Evolutionary conservation across 2,888 invertebrate species (phyloP).

Genomic region (Mesorhabditis spiculigera): DNA sequence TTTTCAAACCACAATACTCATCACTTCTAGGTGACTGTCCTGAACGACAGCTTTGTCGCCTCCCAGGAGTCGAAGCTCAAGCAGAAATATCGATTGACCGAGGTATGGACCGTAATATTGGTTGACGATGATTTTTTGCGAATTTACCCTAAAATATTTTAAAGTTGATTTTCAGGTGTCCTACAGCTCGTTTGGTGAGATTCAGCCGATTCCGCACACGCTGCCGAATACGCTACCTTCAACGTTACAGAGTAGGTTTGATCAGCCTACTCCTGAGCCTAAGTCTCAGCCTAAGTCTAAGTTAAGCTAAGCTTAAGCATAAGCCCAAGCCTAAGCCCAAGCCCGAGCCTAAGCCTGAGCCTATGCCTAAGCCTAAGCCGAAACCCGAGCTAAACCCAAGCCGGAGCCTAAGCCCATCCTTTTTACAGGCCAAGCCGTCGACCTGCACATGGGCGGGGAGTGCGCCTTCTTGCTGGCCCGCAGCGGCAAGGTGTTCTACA

Average conservation of each 20-base stretch:
- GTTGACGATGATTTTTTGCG: too few relatives aligned
- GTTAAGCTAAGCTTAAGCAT: too few relatives aligned
- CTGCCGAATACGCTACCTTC: conserved; percentile 39
- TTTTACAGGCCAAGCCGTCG: conserved; percentile 62
- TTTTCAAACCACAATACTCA: conserved; percentile 39
- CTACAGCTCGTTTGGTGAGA: conserved; percentile 44
- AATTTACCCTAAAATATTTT: too few relatives aligned
- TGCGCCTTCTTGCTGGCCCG: conserved; percentile 87
- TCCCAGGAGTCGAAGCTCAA: conserved; percentile 25
- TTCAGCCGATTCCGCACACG: conserved; percentile 26
- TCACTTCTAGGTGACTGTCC: conserved; percentile 41
- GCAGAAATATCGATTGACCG: conserved; percentile 36
- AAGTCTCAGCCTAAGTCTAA: too few relatives aligned
- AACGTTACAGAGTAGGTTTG: conserved; percentile 33
- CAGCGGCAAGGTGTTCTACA: conserved; percentile 83
- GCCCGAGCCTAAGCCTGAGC: too few relatives aligned
- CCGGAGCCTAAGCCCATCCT: too few relatives aligned
- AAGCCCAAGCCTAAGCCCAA: too few relatives aligned
- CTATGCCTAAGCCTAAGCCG: too few relatives aligned
- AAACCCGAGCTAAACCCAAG: too few relatives aligned
- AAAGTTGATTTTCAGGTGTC: too few relatives aligned
- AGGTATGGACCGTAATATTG: too few relatives aligned
- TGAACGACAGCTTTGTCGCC: conserved; percentile 50
- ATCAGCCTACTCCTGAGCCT: too few relatives aligned
- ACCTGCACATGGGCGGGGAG: conserved; percentile 87